Evolutionary conservation across 37 sponge, comb jelly and placozoan genomes (phyloP), one percentile per base, ranked within the genome.

Genomic region (Hormiphora californensis): DNA sequence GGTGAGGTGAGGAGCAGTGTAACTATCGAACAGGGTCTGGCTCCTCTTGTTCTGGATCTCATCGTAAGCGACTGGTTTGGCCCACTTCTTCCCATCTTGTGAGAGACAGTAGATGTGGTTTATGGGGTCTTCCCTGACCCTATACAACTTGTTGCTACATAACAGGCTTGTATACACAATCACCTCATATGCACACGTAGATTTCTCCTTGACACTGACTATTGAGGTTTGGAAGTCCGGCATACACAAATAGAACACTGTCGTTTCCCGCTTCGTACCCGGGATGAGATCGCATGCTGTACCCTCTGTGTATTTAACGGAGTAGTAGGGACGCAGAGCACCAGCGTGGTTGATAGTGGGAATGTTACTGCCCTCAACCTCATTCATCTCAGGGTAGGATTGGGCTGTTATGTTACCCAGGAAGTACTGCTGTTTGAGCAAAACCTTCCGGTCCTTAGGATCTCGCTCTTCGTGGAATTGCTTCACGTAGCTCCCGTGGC

Each of bases 381-480:
- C 25, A 73, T 73, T 73, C 0, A 12, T 73, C 59, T 19, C 59
- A 28, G 81, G n/a, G 25, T 40, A 73, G 5, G 81, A 73, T 4
- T 73, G 46, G 23, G 40, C 9, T 1, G 21, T 73, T 28, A 73
- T 36, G 43, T 73, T 43, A n/a, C 81, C 81, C 8, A 73, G 44
- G 43, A 40, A 73, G 22, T 36, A 73, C 17, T 43, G 46, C 23
- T 73, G 81, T 41, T 73, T 73, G 7, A 73, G 46, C 23, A 73
- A 33, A 32, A 33, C 81, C 43, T 73, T 73, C 46, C 43, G 40
- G 46, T 73, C 43, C 49, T 36, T 73, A 7, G 35, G 49, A 73
- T 73, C 81, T 73, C 81, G 40, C 35, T 73, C 81, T 19, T 73
- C 81, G 43, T 73, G 81, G 23, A 73, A 73, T 51, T 73, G 81